phyloP scores from a whole-genome alignment of 2,888 invertebrate species.

The Diarsia brunnea region DNA sequence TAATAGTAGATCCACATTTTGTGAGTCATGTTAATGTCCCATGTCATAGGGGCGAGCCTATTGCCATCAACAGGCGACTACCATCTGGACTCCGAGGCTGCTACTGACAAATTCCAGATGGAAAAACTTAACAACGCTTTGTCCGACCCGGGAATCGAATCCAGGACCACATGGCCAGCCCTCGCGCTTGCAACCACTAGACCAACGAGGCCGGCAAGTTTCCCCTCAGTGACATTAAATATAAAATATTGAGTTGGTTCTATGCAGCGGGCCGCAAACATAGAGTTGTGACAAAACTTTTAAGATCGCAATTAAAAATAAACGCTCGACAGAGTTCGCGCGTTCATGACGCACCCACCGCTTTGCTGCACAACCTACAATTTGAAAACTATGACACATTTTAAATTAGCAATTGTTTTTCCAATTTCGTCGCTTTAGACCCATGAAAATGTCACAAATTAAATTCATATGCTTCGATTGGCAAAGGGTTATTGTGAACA shows the following conservation, averaged over 20 bases:
- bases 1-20: no score
- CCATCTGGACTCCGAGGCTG: no score
- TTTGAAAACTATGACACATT: conserved; percentile 57
- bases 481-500: neutral
- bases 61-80: no score
- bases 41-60: no score
- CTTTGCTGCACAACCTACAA: conserved; percentile 23
- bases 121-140: no score
- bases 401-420: conserved; percentile 38
- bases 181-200: no score
- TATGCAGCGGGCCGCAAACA: conserved; percentile 50
- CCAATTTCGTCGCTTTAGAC: conserved; percentile 7
- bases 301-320: conserved; percentile 79
- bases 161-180: no score
- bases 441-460: conserved; percentile 27
- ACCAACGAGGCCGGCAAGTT: no score
- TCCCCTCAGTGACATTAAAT: conserved; percentile 9
- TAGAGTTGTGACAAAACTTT: conserved; percentile 77
- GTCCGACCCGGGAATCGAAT: no score
- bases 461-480: conserved; percentile 4
- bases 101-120: no score
- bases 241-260: conserved; percentile 49
- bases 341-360: conserved; percentile 43
- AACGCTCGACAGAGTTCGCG: conserved; percentile 69
- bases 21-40: no score